Base-by-base conservation (phyloP, 2,888 invertebrate genomes). In the Aphelenchoides bicaudatus region DNA sequence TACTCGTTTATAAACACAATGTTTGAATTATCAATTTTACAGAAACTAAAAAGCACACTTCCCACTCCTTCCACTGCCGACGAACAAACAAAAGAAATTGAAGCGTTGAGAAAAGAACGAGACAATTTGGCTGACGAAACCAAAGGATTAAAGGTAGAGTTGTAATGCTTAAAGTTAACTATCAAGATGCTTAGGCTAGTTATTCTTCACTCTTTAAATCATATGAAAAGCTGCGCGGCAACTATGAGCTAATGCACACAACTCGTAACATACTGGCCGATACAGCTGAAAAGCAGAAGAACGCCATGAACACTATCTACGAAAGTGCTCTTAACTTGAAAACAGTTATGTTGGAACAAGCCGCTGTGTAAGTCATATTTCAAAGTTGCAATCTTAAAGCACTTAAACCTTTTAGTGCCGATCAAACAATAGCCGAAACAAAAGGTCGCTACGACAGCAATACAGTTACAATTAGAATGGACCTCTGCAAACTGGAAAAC, bases 41-140 rank as follows among this genome's bases (percentile, higher is more conserved):
- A n/a, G n/a, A 52, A 53, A 49, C 6, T 53, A 5, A 16, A 25
- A 13, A n/a, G 27, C n/a, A 27, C 47, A 8, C 52, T 51, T 6
- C 53, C 47, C 13, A 51, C 52, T 2, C 53, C 52, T 10, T 19
- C 51, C 16, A 23, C 50, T n/a, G 19, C 53, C 3, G 52, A n/a
- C n/a, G 53, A 53, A 16, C 53, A 54, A 25, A 5, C 51, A n/a
- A 51, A 52, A 19, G 53, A 53, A 16, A 49, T 53, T 8, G 47
- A 53, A 16, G 23, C 5, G 10, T 25, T 53, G 27, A 46, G 10
- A 46, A 21, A 21, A n/a, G 53, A 53, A 51, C 47, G 53, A 21
- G 53, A 53, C 5, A 21, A 52, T 5, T 2, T 51, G 50, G 21
- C 25, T 19, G 53, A 53, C 10, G 53, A 53, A 10, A 25, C 51